These are phyloP conservation scores for Brachirus orientalis DNA, from an alignment of 2,113 vertebrate species.

Conservation along the genomic window DNA sequence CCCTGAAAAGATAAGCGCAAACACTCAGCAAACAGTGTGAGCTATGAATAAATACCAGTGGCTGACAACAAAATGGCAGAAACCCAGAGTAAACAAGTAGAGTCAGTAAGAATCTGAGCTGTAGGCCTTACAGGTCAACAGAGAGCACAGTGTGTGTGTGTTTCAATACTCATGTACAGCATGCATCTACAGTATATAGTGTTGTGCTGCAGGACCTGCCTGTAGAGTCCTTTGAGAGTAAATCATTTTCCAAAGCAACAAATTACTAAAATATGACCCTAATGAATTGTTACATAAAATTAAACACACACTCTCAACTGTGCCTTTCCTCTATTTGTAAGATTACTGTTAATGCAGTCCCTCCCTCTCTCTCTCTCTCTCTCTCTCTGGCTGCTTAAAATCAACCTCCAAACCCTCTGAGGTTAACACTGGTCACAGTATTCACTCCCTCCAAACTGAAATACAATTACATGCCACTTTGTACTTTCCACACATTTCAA, in stretches of 20 bases:
- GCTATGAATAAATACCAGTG: constrained; percentile 48
- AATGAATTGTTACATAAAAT: constrained; percentile 63
- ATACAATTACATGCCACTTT: constrained; percentile 25
- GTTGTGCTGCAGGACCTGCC: constrained; percentile 1
- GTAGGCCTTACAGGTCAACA: constrained; percentile 43
- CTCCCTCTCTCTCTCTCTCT: constrained; percentile 14
- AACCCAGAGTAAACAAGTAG: constrained; percentile 38
- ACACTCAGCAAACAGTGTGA: constrained; percentile 24
- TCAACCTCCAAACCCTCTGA: constrained; percentile 35
- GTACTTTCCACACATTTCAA: constrained; percentile 43
- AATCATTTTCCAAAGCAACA: constrained; percentile 45
- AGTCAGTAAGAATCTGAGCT: constrained; percentile 26
- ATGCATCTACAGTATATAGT: not conserved
- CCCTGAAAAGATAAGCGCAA: constrained; percentile 21
- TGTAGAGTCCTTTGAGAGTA: constrained; percentile 36
- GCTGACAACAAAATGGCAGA: constrained; percentile 47
- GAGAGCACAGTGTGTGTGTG: constrained; percentile 37
- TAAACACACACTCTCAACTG: constrained; percentile 28
- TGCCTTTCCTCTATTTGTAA: constrained; percentile 66
- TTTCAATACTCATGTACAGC: constrained; percentile 12
- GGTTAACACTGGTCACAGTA: constrained; percentile 29
- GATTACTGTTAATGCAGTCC: constrained; percentile 68
- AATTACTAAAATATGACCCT: constrained; percentile 45
- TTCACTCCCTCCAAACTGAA: not conserved
- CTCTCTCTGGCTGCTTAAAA: constrained; percentile 36